Evolutionary conservation across 1,140 invertebrate species (phyloP).

Genomic region (Lanistes nyassanus): DNA sequence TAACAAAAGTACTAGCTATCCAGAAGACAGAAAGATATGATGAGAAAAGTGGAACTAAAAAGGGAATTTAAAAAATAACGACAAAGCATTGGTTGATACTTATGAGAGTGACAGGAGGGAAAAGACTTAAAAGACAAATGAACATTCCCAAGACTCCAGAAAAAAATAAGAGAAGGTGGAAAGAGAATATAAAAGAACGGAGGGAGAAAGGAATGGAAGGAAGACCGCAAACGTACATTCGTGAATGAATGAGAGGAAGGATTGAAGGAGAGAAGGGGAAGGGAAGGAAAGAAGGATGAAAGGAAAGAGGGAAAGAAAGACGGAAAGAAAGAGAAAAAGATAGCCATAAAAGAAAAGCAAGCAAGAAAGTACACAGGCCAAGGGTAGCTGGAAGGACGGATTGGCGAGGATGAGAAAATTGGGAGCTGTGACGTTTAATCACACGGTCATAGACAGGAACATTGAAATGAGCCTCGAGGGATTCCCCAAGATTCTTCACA

Average conservation of each 20-base stretch:
- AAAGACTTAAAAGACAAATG: neutral
- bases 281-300: neutral
- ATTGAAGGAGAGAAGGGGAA: too few relatives aligned
- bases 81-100: neutral
- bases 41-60: neutral
- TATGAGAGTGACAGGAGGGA: slow-evolving; percentile 6
- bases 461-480: too few relatives aligned
- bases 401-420: too few relatives aligned
- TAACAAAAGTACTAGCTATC: too few relatives aligned
- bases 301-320: neutral
- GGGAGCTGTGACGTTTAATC: neutral
- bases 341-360: neutral
- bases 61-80: neutral
- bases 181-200: slow-evolving; percentile 4
- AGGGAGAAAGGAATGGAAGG: neutral
- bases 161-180: neutral
- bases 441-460: too few relatives aligned
- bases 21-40: neutral
- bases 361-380: neutral
- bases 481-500: too few relatives aligned
- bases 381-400: too few relatives aligned
- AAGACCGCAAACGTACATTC: neutral
- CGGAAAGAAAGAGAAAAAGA: neutral
- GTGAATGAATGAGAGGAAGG: neutral
- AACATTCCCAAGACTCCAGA: too few relatives aligned